Percentiles rank a stretch among this genome's conserved stretches.
These are phyloP conservation scores for Ridgeia piscesae DNA, from an alignment of 1,140 invertebrate genomes.

Conservation along the genomic window DNA sequence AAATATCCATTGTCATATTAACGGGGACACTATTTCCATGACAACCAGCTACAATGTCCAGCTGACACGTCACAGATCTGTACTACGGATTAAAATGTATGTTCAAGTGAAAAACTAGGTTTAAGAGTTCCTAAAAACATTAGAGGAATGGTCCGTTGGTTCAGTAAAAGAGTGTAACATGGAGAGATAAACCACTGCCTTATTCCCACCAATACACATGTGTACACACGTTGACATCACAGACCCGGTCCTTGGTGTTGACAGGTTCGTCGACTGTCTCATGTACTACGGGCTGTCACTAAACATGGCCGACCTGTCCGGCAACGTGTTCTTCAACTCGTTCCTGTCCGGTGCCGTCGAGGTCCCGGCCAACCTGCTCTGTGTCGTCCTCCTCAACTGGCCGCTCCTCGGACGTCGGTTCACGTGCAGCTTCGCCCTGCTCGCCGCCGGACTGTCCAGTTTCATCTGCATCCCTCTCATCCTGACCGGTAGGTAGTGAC, in stretches of 20 bases:
- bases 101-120: no score
- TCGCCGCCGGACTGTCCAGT: neutral
- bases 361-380: conserved; percentile 31
- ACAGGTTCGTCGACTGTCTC: conserved; percentile 41
- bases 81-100: no score
- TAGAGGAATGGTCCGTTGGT: no score
- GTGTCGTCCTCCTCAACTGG: conserved; percentile 30
- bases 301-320: conserved; percentile 35
- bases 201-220: neutral
- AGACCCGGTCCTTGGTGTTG: neutral
- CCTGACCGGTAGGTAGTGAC: conserved; percentile 68
- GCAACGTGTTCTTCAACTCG: conserved; percentile 42
- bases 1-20: no score
- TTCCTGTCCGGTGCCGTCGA: conserved; percentile 38
- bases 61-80: no score
- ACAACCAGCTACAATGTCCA: no score
- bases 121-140: no score
- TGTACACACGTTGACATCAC: neutral
- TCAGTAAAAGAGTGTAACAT: no score
- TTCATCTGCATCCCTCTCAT: conserved; percentile 4
- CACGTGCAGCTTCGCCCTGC: conserved; percentile 2
- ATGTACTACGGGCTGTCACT: conserved; percentile 43
- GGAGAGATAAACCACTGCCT: no score
- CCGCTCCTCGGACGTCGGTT: neutral
- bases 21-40: no score